Percentiles rank a stretch among this genome's conserved stretches.
Conservation (phyloP, 2,113 vertebrate genomes). For the Tachysurus vachellii region DNA sequence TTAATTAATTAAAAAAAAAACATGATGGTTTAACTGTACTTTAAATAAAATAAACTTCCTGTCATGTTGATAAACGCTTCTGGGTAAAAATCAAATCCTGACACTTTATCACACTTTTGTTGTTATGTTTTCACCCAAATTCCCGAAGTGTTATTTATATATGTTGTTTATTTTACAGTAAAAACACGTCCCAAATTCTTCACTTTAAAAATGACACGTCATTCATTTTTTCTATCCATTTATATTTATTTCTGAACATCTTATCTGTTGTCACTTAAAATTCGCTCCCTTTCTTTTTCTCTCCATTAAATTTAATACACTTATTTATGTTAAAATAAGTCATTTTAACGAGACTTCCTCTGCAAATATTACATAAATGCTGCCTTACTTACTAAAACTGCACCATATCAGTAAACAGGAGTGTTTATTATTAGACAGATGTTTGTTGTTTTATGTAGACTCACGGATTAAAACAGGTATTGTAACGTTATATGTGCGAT, state of each 20-base stretch:
- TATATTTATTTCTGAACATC: neutral
- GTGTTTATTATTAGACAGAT: neutral
- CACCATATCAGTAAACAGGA: too few species aligned
- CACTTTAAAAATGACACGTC: neutral
- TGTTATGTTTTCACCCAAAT: neutral
- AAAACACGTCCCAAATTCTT: neutral
- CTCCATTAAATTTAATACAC: neutral
- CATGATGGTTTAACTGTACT: neutral
- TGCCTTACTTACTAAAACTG: neutral
- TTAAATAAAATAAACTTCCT: neutral
- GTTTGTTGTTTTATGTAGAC: too few species aligned
- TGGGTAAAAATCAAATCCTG: neutral
- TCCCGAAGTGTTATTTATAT: neutral
- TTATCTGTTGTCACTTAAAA: neutral
- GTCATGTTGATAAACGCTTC: neutral
- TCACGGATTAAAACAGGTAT: too few species aligned
- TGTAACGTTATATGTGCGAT: neutral
- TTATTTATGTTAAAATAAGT: neutral
- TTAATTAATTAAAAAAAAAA: too few species aligned
- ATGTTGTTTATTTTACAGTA: neutral
- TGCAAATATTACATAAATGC: too few species aligned
- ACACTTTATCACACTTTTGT: neutral
- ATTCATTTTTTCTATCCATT: neutral
- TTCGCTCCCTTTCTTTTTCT: neutral
- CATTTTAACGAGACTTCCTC: neutral